A percentile compares a stretch with the other conserved stretches of the same genome.
Evolutionary conservation across 2,888 invertebrate species (phyloP).

Genomic region (Danaus chrysippus): DNA sequence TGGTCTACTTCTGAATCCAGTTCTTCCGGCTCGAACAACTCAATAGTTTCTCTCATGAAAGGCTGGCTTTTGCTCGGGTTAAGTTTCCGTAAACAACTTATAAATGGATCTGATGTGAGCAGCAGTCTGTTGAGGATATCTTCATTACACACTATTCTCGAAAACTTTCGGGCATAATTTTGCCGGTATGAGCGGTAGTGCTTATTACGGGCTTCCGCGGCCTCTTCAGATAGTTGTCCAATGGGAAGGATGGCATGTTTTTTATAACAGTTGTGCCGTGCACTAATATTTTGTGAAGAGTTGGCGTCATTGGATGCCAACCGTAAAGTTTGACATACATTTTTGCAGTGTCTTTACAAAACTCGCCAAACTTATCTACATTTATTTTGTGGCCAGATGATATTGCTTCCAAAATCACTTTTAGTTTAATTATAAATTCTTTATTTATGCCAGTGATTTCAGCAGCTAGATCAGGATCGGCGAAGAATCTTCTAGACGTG

Average conservation of each 20-base stretch:
- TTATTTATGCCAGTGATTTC: constrained; percentile 42
- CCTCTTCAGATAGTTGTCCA: no score
- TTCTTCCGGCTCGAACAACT: no score
- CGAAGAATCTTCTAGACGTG: constrained; percentile 43
- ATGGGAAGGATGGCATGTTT: constrained; percentile 39
- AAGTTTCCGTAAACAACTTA: no score
- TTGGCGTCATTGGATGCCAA: constrained; percentile 43
- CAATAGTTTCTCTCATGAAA: no score
- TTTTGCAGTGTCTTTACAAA: constrained; percentile 34
- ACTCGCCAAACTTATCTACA: constrained; percentile 31
- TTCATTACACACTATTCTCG: constrained; percentile 26
- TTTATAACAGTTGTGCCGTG: constrained; percentile 39
- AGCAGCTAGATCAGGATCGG: constrained; percentile 36
- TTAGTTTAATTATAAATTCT: constrained; percentile 38
- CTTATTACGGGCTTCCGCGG: constrained; percentile 37
- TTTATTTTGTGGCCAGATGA: constrained; percentile 34
- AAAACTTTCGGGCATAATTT: constrained; percentile 36
- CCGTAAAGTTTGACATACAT: constrained; percentile 40
- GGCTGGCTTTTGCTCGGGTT: no score
- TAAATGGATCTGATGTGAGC: constrained; percentile 10
- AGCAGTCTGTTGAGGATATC: constrained; percentile 29
- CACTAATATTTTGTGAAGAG: constrained; percentile 41
- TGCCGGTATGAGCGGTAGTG: constrained; percentile 34
- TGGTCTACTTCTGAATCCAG: no score
- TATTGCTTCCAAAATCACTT: constrained; percentile 34